Evolutionary conservation across 2,113 vertebrate species (phyloP).

Genomic region (Urocolius indicus): DNA sequence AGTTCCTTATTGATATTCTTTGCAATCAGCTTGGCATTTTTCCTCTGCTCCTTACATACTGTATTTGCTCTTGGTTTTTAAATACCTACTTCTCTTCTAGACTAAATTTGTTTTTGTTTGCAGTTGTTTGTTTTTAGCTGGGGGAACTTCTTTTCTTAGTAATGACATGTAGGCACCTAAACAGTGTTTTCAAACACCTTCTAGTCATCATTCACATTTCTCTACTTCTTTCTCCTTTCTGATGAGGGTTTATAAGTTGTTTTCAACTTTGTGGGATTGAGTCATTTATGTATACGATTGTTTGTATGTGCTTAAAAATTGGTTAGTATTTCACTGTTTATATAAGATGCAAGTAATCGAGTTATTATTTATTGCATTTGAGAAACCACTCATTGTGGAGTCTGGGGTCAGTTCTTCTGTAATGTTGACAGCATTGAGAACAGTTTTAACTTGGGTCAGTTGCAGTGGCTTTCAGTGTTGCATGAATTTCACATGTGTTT

Average conservation of each 20-base stretch:
- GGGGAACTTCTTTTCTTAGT: neutral
- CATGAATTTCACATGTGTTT: neutral
- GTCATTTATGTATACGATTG: rapidly evolving
- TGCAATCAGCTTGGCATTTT: constrained; percentile 56
- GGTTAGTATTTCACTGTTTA: neutral
- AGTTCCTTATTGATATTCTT: constrained; percentile 61
- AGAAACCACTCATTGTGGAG: neutral
- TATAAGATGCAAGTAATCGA: neutral
- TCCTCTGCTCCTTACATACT: neutral
- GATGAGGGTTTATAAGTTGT: neutral
- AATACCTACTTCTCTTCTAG: constrained; percentile 19
- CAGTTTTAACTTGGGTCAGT: neutral
- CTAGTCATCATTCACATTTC: neutral
- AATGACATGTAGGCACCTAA: neutral
- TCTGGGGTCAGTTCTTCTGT: neutral
- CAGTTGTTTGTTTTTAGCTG: constrained; percentile 23
- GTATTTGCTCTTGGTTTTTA: constrained; percentile 50
- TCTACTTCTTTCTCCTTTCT: neutral
- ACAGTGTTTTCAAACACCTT: neutral
- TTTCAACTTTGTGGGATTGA: neutral
- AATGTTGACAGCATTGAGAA: neutral
- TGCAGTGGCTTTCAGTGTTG: neutral
- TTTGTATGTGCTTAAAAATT: neutral
- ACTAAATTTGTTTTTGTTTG: constrained; percentile 40
- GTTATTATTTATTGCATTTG: neutral